These are phyloP conservation scores for Sebastes schlegelii DNA, from an alignment of 2,113 vertebrate species.

Conservation along the genomic window DNA sequence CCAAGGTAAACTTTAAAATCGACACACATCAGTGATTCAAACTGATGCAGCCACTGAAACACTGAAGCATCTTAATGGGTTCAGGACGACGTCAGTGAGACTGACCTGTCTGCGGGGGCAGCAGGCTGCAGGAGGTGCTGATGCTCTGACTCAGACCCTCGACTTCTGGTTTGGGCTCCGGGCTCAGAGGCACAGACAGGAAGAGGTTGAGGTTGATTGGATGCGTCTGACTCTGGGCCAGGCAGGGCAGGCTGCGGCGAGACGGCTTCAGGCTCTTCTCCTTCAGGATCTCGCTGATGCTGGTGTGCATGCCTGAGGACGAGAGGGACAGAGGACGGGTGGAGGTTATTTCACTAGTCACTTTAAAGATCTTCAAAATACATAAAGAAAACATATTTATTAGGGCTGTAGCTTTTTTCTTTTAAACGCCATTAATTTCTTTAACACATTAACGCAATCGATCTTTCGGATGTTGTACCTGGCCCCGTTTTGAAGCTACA, in stretches of 20 bases:
- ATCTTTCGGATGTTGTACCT: no score
- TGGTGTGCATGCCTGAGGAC: slow-evolving; percentile 93
- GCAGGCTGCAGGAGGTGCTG: slow-evolving; percentile 80
- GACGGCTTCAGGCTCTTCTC: slow-evolving; percentile 93
- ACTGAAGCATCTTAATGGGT: slow-evolving; percentile 29
- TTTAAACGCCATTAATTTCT: no score
- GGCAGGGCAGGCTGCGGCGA: slow-evolving; percentile 94
- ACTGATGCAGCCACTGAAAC: background rate
- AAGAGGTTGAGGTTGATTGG: slow-evolving; percentile 94
- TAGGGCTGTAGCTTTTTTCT: no score
- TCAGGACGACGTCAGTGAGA: background rate
- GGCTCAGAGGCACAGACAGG: slow-evolving; percentile 87
- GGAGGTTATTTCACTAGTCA: background rate
- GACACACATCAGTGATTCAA: background rate
- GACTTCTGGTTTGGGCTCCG: slow-evolving; percentile 76
- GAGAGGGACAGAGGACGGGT: background rate
- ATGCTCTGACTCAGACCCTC: slow-evolving; percentile 73
- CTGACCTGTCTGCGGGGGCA: slow-evolving; percentile 75
- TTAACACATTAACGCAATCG: no score
- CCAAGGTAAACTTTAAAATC: background rate
- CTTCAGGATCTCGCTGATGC: slow-evolving; percentile 95
- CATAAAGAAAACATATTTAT: background rate
- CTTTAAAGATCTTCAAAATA: background rate
- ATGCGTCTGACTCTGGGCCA: slow-evolving; percentile 93
- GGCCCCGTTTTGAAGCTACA: no score